phyloP scores from a whole-genome alignment of 1,140 invertebrate genomes.

The Zaprionus inermis region DNA sequence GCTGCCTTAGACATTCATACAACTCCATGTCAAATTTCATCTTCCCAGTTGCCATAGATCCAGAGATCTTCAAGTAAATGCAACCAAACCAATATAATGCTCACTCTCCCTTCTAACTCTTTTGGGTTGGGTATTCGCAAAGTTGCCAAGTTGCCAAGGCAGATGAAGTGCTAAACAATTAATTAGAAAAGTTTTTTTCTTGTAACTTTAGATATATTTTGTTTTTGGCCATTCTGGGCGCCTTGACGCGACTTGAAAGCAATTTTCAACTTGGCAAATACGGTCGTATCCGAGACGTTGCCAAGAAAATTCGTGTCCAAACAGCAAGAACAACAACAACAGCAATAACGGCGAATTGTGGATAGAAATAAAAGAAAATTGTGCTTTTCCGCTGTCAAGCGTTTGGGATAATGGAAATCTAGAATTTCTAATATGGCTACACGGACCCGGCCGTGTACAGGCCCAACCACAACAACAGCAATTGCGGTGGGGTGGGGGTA shows the following conservation, averaged over 20 bases:
- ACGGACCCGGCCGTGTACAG: neutral
- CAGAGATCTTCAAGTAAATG: neutral
- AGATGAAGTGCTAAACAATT: conserved; percentile 74
- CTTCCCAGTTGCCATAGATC: neutral
- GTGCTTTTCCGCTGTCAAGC: conserved; percentile 21
- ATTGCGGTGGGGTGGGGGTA: neutral
- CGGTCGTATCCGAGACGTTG: conserved; percentile 9
- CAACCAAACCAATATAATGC: neutral
- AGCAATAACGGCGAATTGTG: conserved; percentile 15
- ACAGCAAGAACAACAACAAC: conserved; percentile 33
- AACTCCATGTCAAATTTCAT: neutral
- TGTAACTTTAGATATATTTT: conserved; percentile 17
- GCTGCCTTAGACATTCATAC: neutral
- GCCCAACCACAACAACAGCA: neutral
- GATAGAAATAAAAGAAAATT: conserved; percentile 15
- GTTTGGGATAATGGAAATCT: conserved; percentile 5
- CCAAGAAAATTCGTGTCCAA: conserved; percentile 19
- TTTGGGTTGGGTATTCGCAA: neutral
- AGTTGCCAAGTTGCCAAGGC: conserved; percentile 28
- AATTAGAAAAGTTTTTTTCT: conserved; percentile 67
- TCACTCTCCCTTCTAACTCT: neutral
- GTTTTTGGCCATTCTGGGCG: conserved; percentile 25
- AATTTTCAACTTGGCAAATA: conserved; percentile 66
- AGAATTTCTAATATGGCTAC: neutral
- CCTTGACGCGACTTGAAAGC: conserved; percentile 48